Evolutionary conservation across 2,888 invertebrate genomes (phyloP), one percentile per base, ranked within the genome.

Genomic region (Orchesella flavescens): DNA sequence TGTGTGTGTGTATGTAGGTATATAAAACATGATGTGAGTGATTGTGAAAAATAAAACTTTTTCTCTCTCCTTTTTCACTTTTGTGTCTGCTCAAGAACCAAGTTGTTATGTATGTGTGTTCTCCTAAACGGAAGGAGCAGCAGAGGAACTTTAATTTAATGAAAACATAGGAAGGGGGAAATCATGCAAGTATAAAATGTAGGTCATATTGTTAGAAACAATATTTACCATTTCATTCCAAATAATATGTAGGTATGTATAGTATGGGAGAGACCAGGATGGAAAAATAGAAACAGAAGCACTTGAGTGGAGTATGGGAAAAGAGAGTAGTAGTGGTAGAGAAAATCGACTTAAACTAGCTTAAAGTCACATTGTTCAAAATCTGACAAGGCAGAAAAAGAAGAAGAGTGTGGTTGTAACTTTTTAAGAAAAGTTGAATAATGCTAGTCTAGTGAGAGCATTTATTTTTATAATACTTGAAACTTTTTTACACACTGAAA

Each of bases 331-430:
- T 43, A 17, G 23, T 23, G 23, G 34, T 65, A 24, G 34, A 15
- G 34, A 13, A 34, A 65, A 68, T 44, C 46, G 43, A 68, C 68
- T 68, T 68, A 68, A 68, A 68, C 68, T 68, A 68, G 68, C 68
- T 68, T 68, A 68, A 68, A 68, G 68, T 68, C 68, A 19, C 68
- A 68, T 68, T 68, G 68, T 68, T 46, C 46, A n/a, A 68, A 68
- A 17, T 24, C 24, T 63, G 63, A 63, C 63, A 63, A 63, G 21
- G 63, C 34, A 12, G 24, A 63, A 24, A 24, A 63, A 7, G n/a
- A n/a, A n/a, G 17, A 57, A n/a, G n/a, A n/a, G n/a, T n/a, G 34
- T 4, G 7, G 34, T 34, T 34, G 21, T 59, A 21, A 17, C 59
- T 21, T 21, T 57, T 21, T 12, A 63, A 63, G 24, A 63, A 10